phyloP scores from a whole-genome alignment of 2,888 invertebrate genomes.

The Leucania comma region DNA sequence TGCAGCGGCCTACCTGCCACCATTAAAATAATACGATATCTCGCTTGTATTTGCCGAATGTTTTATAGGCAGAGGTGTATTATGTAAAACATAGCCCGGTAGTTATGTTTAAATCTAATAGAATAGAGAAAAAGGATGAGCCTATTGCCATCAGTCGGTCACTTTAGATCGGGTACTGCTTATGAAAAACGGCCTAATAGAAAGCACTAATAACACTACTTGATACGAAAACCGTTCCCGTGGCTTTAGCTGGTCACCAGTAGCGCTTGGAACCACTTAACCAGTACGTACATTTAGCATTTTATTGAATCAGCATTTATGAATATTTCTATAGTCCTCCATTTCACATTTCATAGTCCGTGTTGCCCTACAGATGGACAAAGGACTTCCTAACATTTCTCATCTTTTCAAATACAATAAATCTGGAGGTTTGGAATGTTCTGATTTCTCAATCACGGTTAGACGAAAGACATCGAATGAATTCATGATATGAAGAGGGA shows the following conservation, averaged over 20 bases:
- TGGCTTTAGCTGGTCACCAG: neutral
- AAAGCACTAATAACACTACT: neutral
- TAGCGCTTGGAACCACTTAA: neutral
- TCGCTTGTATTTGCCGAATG: neutral
- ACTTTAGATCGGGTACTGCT: neutral
- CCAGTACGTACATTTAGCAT: neutral
- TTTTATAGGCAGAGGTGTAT: neutral
- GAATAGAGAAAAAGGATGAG: neutral
- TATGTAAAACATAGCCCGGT: neutral
- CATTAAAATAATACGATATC: neutral
- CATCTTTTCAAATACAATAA: constrained; percentile 36
- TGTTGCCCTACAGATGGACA: constrained; percentile 31
- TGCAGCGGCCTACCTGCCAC: too few species aligned
- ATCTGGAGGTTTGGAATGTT: constrained; percentile 29
- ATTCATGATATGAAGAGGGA: constrained; percentile 8
- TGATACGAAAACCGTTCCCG: too few species aligned
- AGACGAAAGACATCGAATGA: neutral
- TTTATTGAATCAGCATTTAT: constrained; percentile 9
- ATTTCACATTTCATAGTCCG: constrained; percentile 1
- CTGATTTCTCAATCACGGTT: constrained; percentile 30
- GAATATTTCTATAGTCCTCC: neutral
- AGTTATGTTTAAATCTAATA: neutral
- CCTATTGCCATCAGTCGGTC: neutral
- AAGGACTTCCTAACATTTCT: constrained; percentile 16
- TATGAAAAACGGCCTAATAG: neutral